Evolutionary conservation across 2,113 vertebrate genomes (phyloP).

Genomic region (Speoplatyrhinus poulsoni): DNA sequence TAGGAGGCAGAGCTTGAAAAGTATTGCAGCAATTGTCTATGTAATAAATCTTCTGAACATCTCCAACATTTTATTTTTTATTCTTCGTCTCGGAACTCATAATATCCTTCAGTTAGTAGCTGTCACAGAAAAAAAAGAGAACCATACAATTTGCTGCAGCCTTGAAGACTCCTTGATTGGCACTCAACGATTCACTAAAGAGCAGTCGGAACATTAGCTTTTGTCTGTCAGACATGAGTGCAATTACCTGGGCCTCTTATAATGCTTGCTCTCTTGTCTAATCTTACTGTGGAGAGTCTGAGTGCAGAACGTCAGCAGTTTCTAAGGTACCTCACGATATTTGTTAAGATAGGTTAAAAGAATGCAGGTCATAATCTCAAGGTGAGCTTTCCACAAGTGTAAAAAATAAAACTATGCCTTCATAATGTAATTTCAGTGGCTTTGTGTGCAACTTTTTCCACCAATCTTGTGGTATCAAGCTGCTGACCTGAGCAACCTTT

Average conservation of each 20-base stretch:
- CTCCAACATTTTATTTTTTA: too few species aligned
- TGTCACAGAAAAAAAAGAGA: slow-evolving; percentile 38
- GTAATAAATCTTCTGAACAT: too few species aligned
- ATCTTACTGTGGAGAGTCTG: slow-evolving; percentile 44
- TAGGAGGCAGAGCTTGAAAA: too few species aligned
- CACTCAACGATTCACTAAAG: slow-evolving; percentile 56
- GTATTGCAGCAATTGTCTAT: too few species aligned
- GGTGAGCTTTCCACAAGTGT: slow-evolving; percentile 34
- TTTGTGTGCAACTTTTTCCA: background rate
- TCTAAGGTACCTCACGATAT: slow-evolving; percentile 24
- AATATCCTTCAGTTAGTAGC: slow-evolving; percentile 56
- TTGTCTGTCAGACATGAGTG: slow-evolving; percentile 67
- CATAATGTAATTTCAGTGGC: slow-evolving; percentile 10
- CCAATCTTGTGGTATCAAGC: too few species aligned
- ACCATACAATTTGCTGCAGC: slow-evolving; percentile 59
- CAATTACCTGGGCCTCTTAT: slow-evolving; percentile 59
- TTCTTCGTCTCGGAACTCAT: slow-evolving; percentile 34
- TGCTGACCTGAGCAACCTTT: too few species aligned
- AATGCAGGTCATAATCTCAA: slow-evolving; percentile 7
- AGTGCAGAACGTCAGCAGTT: slow-evolving; percentile 43
- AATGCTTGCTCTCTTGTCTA: slow-evolving; percentile 44
- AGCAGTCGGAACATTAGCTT: slow-evolving; percentile 68
- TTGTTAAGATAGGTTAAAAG: slow-evolving; percentile 14
- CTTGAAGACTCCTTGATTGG: slow-evolving; percentile 63
- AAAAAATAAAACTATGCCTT: slow-evolving; percentile 16